These are phyloP conservation scores for Heliothis virescens DNA, from an alignment of 1,140 invertebrate genomes.

Conservation along the genomic window DNA sequence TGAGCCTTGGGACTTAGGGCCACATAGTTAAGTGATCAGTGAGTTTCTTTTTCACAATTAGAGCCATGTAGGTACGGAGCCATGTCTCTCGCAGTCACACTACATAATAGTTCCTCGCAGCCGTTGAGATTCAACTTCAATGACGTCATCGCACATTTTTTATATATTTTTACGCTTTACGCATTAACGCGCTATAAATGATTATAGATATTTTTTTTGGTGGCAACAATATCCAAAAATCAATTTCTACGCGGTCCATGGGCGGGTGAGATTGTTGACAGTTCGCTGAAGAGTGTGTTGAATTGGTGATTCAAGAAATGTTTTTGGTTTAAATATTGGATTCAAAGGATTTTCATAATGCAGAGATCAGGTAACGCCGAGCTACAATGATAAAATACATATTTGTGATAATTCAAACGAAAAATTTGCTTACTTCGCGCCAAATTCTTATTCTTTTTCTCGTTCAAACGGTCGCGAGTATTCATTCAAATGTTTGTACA, in stretches of 20 bases:
- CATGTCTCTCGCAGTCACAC: no score
- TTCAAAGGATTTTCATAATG: conserved; percentile 74
- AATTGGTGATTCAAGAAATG: conserved; percentile 76
- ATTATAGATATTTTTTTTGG: not conserved
- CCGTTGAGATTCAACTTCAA: no score
- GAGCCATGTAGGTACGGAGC: no score
- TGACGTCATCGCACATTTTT: no score
- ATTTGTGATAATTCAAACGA: not conserved
- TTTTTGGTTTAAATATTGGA: conserved; percentile 78
- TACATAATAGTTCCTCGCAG: no score
- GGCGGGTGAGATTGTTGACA: conserved; percentile 82
- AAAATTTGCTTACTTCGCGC: conserved; percentile 64
- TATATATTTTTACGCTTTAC: no score
- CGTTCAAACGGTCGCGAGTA: conserved; percentile 36
- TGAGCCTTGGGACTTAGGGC: no score
- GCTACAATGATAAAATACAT: not conserved
- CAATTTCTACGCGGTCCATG: conserved; percentile 83
- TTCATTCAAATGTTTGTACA: conserved; percentile 34
- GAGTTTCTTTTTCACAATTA: no score
- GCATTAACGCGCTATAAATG: no score
- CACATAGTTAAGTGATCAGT: no score
- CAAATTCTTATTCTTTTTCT: conserved; percentile 57
- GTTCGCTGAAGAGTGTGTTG: conserved; percentile 75
- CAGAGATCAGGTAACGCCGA: conserved; percentile 84
- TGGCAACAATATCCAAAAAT: conserved; percentile 84